A percentile compares a stretch with the other conserved stretches of the same genome.
phyloP scores from a whole-genome alignment of 2,888 invertebrate genomes.

The Leucozona laternaria region DNA sequence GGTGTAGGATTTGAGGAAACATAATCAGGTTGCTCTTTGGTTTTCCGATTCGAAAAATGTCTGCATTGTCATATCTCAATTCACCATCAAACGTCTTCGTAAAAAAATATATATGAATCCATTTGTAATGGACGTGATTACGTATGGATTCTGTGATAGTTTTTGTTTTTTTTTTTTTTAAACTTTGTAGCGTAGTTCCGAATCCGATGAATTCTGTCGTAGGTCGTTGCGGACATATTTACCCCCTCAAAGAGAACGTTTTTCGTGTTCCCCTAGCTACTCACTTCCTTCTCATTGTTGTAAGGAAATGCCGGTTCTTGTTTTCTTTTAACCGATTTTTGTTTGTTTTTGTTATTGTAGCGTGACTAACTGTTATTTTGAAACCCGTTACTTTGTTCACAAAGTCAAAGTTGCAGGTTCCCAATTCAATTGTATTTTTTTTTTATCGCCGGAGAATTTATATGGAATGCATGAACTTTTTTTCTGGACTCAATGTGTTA shows the following conservation, averaged over 20 bases:
- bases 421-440: background rate
- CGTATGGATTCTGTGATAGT: background rate
- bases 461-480: background rate
- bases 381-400: background rate
- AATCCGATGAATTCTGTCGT: background rate
- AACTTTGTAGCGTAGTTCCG: background rate
- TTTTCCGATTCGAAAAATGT: background rate
- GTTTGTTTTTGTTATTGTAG: background rate
- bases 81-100: background rate
- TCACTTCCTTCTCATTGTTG: background rate
- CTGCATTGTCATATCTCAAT: background rate
- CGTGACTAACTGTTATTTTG: slow-evolving; percentile 11
- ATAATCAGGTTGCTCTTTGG: background rate
- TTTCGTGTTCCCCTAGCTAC: background rate
- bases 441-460: background rate
- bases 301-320: slow-evolving; percentile 12
- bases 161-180: background rate
- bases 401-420: background rate
- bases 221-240: background rate
- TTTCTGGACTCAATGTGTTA: background rate
- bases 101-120: background rate
- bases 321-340: background rate
- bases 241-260: background rate
- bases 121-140: background rate
- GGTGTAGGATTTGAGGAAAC: too few relatives aligned